These are phyloP conservation scores for Poeciliopsis prolifica DNA, from an alignment of 2,113 vertebrate genomes.

Conservation along the genomic window DNA sequence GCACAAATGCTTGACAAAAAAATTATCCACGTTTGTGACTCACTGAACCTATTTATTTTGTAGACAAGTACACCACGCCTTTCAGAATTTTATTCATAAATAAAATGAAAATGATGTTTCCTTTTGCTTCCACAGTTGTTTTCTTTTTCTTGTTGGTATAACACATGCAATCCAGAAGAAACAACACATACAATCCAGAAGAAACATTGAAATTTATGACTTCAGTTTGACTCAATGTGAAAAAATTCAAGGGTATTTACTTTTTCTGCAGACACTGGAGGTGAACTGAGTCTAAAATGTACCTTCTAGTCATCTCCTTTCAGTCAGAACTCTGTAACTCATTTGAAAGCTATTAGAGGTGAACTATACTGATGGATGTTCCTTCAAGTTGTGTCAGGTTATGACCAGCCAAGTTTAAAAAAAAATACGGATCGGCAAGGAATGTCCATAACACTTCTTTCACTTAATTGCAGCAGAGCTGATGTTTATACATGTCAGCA, in stretches of 20 bases:
- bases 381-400: slow-evolving; percentile 38
- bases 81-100: neutral
- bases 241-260: neutral
- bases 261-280: neutral
- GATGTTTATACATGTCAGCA: slow-evolving; percentile 32
- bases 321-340: neutral
- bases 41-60: neutral
- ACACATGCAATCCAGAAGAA: neutral
- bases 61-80: neutral
- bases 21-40: neutral
- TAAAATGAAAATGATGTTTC: too few species aligned
- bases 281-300: neutral
- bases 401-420: slow-evolving; percentile 24
- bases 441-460: slow-evolving; percentile 53
- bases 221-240: neutral
- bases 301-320: neutral
- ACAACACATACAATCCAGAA: neutral
- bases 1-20: too few species aligned
- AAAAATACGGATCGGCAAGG: slow-evolving; percentile 32
- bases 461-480: slow-evolving; percentile 22
- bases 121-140: neutral
- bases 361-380: slow-evolving; percentile 27
- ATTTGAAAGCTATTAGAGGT: neutral
- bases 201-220: neutral
- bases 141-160: neutral